These are phyloP conservation scores for Ctenoplectra terminalis DNA, from an alignment of 1,140 invertebrate species.

Conservation along the genomic window DNA sequence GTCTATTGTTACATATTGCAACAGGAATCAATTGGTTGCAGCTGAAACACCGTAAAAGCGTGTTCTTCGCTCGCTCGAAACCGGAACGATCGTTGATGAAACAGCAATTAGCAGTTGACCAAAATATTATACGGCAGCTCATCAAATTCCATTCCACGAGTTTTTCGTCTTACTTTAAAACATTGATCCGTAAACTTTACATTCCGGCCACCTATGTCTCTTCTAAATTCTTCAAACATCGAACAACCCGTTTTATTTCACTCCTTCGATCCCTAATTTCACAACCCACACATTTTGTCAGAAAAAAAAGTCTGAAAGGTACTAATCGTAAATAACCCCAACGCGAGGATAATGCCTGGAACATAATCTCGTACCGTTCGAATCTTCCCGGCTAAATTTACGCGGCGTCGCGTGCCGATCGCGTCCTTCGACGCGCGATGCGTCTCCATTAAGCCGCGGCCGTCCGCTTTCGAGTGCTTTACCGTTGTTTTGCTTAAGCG, in stretches of 20 bases:
- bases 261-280: neutral
- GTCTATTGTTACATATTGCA: conserved; percentile 31
- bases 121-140: neutral
- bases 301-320: neutral
- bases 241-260: too few species aligned
- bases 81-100: conserved; percentile 5
- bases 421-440: conserved; percentile 41
- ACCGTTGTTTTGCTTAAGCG: conserved; percentile 5
- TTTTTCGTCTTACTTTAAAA: neutral
- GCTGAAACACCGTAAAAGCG: neutral
- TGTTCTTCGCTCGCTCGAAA: neutral
- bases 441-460: conserved; percentile 35
- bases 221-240: too few species aligned
- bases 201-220: too few species aligned
- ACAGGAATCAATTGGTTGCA: conserved; percentile 5
- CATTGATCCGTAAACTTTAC: neutral
- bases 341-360: conserved; percentile 1
- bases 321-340: neutral
- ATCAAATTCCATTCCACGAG: neutral
- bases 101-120: neutral
- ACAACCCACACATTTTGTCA: neutral
- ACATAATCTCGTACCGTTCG: neutral
- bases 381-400: conserved; percentile 34
- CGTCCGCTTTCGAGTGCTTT: conserved; percentile 5
- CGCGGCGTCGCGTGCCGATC: conserved; percentile 43